phyloP scores from a whole-genome alignment of 2,113 vertebrate genomes.

The Clupea harengus region DNA sequence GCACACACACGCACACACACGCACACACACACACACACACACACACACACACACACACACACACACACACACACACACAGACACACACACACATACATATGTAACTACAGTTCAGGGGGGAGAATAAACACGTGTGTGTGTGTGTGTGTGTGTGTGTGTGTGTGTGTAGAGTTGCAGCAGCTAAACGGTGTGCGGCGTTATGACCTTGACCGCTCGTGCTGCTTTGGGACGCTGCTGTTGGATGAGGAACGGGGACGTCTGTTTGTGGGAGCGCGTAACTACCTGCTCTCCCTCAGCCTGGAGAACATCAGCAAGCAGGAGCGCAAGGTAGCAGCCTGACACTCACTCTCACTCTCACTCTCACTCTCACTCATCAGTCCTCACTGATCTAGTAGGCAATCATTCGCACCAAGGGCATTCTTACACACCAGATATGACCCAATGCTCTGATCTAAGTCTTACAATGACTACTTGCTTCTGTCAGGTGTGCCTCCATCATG shows the following conservation, averaged over 20 bases:
- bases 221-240: slow-evolving; percentile 85
- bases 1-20: not conserved
- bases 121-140: not conserved
- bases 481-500: not conserved
- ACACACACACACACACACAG: not conserved
- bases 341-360: not conserved
- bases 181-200: slow-evolving; percentile 82
- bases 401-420: not conserved
- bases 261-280: slow-evolving; percentile 89
- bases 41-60: not conserved
- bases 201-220: slow-evolving; percentile 86
- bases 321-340: slow-evolving; percentile 77
- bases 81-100: not conserved
- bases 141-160: slow-evolving; percentile 19
- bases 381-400: too few species aligned
- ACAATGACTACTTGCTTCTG: not conserved
- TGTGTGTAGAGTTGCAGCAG: slow-evolving; percentile 78
- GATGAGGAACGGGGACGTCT: slow-evolving; percentile 91
- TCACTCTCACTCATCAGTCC: not conserved
- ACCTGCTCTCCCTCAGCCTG: slow-evolving; percentile 86
- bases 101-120: too few species aligned
- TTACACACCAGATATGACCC: not conserved
- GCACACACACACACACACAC: not conserved
- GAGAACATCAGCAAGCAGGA: slow-evolving; percentile 89
- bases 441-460: not conserved